Conservation (phyloP, 2,797 vertebrate genomes). For the Phalanger gymnotis region DNA sequence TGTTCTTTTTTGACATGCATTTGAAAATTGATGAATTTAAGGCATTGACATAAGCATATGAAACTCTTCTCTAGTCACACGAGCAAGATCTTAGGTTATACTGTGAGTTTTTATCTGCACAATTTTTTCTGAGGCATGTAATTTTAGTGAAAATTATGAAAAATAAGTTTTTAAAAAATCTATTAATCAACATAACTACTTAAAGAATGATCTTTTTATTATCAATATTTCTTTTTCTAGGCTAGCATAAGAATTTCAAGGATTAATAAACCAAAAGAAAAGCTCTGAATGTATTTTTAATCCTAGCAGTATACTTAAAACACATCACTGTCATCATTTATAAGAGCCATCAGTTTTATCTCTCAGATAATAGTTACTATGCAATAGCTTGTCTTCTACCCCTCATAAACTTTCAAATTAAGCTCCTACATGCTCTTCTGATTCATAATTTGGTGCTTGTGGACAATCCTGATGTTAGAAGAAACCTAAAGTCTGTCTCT, state of each 20-base stretch:
- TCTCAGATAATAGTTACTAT: slow-evolving; percentile 73
- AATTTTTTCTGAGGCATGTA: background rate
- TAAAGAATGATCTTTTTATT: slow-evolving; percentile 52
- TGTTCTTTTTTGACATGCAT: background rate
- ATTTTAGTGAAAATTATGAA: background rate
- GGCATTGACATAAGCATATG: background rate
- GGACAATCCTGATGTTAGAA: slow-evolving; percentile 71
- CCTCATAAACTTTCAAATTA: slow-evolving; percentile 82
- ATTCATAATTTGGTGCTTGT: slow-evolving; percentile 79
- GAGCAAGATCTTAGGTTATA: slow-evolving; percentile 18
- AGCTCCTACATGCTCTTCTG: slow-evolving; percentile 77
- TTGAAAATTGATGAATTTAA: background rate
- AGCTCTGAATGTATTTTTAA: slow-evolving; percentile 61
- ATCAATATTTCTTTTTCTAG: slow-evolving; percentile 35
- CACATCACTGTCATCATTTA: slow-evolving; percentile 66
- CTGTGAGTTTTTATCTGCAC: background rate
- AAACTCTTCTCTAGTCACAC: slow-evolving; percentile 26
- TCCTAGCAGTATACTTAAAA: slow-evolving; percentile 53
- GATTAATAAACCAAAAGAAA: slow-evolving; percentile 73
- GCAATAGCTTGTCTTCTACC: slow-evolving; percentile 78
- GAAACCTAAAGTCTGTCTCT: slow-evolving; percentile 57
- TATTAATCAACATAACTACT: slow-evolving; percentile 56
- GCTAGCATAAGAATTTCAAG: slow-evolving; percentile 36
- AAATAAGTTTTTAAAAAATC: slow-evolving; percentile 45
- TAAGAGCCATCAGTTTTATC: slow-evolving; percentile 75